Percentiles rank a stretch among this genome's conserved stretches.
Conservation (phyloP, 2,888 invertebrate genomes). For the Dryobota labecula region DNA sequence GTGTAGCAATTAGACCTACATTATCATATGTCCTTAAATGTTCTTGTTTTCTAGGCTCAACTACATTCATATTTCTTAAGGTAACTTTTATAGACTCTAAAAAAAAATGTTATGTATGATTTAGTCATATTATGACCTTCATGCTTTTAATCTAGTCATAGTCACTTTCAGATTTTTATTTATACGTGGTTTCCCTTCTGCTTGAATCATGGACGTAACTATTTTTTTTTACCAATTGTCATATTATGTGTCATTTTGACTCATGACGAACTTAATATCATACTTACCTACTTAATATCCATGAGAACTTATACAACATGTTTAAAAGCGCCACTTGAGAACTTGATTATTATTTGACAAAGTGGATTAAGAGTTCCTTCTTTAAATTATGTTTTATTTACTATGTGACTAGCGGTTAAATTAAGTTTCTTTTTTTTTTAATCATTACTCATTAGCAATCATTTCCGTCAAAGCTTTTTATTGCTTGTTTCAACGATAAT, state of each 20-base stretch:
- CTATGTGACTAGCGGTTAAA: background rate
- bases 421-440: background rate
- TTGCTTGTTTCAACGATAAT: background rate
- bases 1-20: background rate
- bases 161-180: constrained; percentile 46
- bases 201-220: constrained; percentile 5
- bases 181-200: constrained; percentile 39
- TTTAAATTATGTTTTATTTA: constrained; percentile 24
- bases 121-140: constrained; percentile 28
- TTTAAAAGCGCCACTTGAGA: constrained; percentile 19
- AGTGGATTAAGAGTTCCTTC: background rate
- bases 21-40: constrained; percentile 16
- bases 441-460: background rate
- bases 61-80: constrained; percentile 20
- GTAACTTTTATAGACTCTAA: background rate
- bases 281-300: constrained; percentile 39
- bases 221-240: constrained; percentile 24
- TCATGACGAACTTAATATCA: constrained; percentile 22
- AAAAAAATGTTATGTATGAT: background rate
- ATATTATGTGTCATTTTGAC: background rate
- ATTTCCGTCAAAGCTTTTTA: constrained; percentile 10
- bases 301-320: constrained; percentile 23
- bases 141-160: constrained; percentile 22
- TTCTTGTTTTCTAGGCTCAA: constrained; percentile 1
- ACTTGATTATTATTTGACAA: constrained; percentile 11